Evolutionary conservation across 2,113 vertebrate genomes (phyloP).

Genomic region (Epinephelus fuscoguttatus): DNA sequence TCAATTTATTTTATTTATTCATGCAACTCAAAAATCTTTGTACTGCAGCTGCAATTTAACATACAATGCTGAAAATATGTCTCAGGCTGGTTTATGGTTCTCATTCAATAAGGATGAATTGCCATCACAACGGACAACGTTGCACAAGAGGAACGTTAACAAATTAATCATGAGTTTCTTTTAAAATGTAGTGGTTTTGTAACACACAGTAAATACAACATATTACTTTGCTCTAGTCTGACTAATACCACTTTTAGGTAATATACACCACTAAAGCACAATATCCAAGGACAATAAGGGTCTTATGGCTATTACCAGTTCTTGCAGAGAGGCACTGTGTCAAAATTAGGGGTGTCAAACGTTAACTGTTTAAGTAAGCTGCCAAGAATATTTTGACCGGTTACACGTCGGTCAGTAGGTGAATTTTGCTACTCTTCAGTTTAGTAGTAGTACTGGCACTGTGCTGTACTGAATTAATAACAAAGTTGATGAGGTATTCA

Average conservation of each 20-base stretch:
- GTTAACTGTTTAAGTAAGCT: too few relatives aligned
- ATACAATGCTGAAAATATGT: not conserved
- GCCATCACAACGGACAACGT: not conserved
- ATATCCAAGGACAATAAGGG: not conserved
- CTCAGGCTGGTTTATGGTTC: slow-evolving; percentile 1
- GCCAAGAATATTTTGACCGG: too few relatives aligned
- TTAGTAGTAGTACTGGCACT: too few relatives aligned
- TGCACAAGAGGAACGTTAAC: slow-evolving; percentile 8
- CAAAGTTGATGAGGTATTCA: too few relatives aligned
- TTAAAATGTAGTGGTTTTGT: slow-evolving; percentile 6
- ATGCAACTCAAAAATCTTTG: slow-evolving; percentile 23
- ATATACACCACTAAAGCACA: not conserved
- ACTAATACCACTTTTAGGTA: not conserved
- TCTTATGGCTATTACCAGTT: not conserved
- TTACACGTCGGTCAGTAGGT: too few relatives aligned
- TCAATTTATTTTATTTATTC: slow-evolving; percentile 16
- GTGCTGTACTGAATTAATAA: too few relatives aligned
- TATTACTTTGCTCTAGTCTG: not conserved
- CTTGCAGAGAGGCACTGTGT: not conserved
- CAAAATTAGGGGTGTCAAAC: not conserved
- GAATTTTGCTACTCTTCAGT: too few relatives aligned
- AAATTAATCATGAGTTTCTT: not conserved
- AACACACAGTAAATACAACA: not conserved
- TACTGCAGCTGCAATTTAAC: not conserved
- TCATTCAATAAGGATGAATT: not conserved